Evolutionary conservation across 2,888 invertebrate species (phyloP), one percentile per base, ranked within the genome.

Genomic region (Amphimallon solstitiale): DNA sequence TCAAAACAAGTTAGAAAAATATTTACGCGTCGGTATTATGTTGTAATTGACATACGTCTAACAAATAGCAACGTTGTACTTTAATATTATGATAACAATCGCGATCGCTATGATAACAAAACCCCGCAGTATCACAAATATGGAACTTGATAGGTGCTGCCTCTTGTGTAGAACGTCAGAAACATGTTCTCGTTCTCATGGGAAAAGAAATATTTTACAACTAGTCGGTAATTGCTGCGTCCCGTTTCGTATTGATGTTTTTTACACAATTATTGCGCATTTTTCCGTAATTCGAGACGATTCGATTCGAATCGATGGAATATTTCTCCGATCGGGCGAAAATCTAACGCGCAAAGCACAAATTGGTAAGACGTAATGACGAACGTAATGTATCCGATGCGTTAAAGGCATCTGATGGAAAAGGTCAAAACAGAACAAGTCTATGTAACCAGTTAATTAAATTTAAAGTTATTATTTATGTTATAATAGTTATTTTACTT

Each of bases 131-230:
- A 59, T 67, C 34, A 54, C 48, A 60, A 65, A 65, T 49, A 67
- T 59, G 64, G 64, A 59, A 56, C 54, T 63, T 69, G 61, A 66
- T 69, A 43, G 49, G 65, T 64, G 70, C 64, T 64, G 66, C 65
- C 63, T 59, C 45, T 51, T 43, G 62, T 54, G 63, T 63, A 40
- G 65, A 51, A 63, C 67, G 69, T 71, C 71, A 65, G 63, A 61
- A 68, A 62, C 71, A 71, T 54, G 63, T 67, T 63, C 38, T 38
- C 37, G 63, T 71, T 71, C 69, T 63, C 71, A 71, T 66, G 71
- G 61, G 63, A 63, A 63, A 45, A 45, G 52, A 45, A 54, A 63
- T 54, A 63, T 63, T 54, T 49, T 38, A 49, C 61, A 49, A 61
- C 61, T 61, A 48, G 49, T 61, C 38, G 38, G 61, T 61, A 49